Conservation (phyloP, 2,888 invertebrate genomes). For the Caenorhabditis uteleia region DNA sequence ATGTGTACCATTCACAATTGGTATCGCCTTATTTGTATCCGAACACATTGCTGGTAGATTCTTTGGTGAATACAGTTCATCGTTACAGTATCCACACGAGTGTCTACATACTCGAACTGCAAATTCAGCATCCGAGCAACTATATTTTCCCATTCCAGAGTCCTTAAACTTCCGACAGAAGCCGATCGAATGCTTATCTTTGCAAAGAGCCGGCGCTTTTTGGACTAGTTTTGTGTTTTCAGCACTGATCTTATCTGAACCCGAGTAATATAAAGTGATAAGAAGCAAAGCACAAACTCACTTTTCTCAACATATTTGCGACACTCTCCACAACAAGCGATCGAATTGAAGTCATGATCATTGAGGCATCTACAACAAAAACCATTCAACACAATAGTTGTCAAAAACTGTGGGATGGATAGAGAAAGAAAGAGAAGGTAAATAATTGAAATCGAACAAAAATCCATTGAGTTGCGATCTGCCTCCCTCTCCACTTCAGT, state of each 20-base stretch:
- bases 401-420: too few species aligned
- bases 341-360: conserved; percentile 58
- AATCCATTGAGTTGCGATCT: neutral
- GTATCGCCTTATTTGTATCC: conserved; percentile 18
- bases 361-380: conserved; percentile 41
- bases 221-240: conserved; percentile 46
- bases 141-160: conserved; percentile 55
- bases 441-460: neutral
- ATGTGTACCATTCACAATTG: conserved; percentile 32
- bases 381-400: neutral
- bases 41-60: conserved; percentile 33
- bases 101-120: conserved; percentile 56
- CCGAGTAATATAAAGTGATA: too few species aligned
- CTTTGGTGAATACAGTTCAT: conserved; percentile 42
- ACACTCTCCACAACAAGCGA: conserved; percentile 58
- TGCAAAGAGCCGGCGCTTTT: conserved; percentile 49
- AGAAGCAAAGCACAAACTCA: conserved; percentile 14
- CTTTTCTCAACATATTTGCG: conserved; percentile 52
- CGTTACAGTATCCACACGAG: conserved; percentile 59
- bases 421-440: conserved; percentile 14
- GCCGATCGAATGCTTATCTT: conserved; percentile 53
- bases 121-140: conserved; percentile 56
- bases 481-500: neutral
- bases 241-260: conserved; percentile 52
- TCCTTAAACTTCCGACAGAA: conserved; percentile 57